phyloP scores from a whole-genome alignment of 2,888 invertebrate species.

The Caenorhabditis sp. region DNA sequence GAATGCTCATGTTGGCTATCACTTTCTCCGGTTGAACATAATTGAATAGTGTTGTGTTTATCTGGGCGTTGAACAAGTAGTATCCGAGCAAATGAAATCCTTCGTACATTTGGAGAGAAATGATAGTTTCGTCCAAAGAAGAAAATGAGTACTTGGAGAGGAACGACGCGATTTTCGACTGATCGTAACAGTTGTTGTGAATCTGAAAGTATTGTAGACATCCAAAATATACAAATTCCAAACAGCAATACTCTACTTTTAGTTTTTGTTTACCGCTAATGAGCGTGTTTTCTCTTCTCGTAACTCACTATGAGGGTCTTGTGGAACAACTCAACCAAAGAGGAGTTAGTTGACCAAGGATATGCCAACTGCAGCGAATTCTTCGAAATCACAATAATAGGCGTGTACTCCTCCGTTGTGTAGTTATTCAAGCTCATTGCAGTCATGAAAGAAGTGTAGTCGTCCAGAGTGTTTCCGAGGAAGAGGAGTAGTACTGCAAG shows the following conservation, averaged over 20 bases:
- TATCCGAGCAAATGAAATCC: constrained; percentile 45
- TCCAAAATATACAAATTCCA: background rate
- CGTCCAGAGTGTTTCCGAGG: constrained; percentile 67
- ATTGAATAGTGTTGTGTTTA: constrained; percentile 43
- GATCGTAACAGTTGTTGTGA: constrained; percentile 60
- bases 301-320: constrained; percentile 62
- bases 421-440: constrained; percentile 62
- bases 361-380: constrained; percentile 24
- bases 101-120: constrained; percentile 68
- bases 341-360: constrained; percentile 49
- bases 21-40: constrained; percentile 47
- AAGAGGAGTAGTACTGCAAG: constrained; percentile 69
- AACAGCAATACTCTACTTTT: background rate
- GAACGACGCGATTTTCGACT: constrained; percentile 27
- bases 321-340: constrained; percentile 43
- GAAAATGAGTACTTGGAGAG: constrained; percentile 47
- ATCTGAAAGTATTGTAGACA: constrained; percentile 44
- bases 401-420: constrained; percentile 65
- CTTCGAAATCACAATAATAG: constrained; percentile 66
- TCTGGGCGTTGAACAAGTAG: constrained; percentile 42
- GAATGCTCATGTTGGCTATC: constrained; percentile 33
- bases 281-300: background rate
- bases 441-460: constrained; percentile 62
- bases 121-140: constrained; percentile 26
- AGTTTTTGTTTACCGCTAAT: background rate